Base-by-base conservation (phyloP, 2,888 invertebrate genomes). In the Cheilosia urbana region DNA sequence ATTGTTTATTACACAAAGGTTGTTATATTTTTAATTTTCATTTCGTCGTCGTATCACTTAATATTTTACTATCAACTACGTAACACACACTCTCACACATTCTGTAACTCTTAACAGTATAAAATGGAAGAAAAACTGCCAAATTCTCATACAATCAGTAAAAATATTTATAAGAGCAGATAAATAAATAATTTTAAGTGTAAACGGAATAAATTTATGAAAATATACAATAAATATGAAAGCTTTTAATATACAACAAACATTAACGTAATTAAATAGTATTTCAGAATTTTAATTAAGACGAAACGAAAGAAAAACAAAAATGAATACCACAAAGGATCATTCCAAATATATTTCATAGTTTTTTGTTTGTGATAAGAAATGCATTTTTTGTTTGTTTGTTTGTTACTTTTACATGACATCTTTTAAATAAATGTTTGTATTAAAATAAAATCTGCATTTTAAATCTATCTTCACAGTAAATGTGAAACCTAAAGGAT, bases 351-450 rank as follows among this genome's bases (percentile, higher is more conserved):
- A 85, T 85, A 85, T 81, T 68, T 76, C 76, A 85, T 85, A 85
- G 81, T 77, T 85, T 80, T 85, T 85, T 75, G 49, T 85, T 85
- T 85, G 85, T 85, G 85, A 85, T 85, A 85, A 81, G 69, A 81
- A 77, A 80, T 77, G 72, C 68, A 72, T 72, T 80, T 78, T 63
- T 71, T 27, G 1, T 27, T 83, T 51, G 51, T 51, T 85, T 81
- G 81, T 85, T 85, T 77, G 85, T 85, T 85, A 85, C 84, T 85
- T 85, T 85, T 85, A 85, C 85, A 80, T 85, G 81, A 85, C 85
- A 85, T 85, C 85, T 81, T 85, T 85, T 81, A 76, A 85, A 85
- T 85, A 85, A 85, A 85, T 85, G 85, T 81, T 85, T 85, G 81
- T 81, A 85, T 81, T 84, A 68, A 81, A 79, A 81, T 62, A 73